phyloP scores from a whole-genome alignment of 1,140 invertebrate species.

The Saccostrea cuccullata region DNA sequence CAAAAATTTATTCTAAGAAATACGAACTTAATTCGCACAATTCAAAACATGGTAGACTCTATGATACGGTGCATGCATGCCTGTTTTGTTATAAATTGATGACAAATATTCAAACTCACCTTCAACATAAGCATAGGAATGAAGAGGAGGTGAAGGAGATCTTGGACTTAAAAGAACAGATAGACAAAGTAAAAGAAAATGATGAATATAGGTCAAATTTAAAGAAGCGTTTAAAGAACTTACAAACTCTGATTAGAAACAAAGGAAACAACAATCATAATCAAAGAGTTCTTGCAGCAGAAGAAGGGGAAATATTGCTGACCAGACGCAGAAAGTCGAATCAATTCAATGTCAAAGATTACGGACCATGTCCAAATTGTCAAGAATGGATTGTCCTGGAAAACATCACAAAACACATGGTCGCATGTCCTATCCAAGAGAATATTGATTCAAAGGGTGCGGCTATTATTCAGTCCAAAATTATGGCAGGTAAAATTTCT shows the following conservation, averaged over 20 bases:
- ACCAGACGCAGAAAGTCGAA: conserved; percentile 3
- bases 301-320: conserved; percentile 38
- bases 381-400: conserved; percentile 42
- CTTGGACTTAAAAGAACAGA: conserved; percentile 21
- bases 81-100: conserved; percentile 22
- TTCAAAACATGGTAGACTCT: conserved; percentile 42
- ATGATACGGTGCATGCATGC: conserved; percentile 43
- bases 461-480: conserved; percentile 31
- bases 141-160: conserved; percentile 16
- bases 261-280: conserved; percentile 41
- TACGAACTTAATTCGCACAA: conserved; percentile 23
- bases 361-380: conserved; percentile 47
- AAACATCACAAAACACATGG: conserved; percentile 26
- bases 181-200: not conserved
- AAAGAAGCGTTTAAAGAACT: not conserved
- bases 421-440: conserved; percentile 13
- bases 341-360: conserved; percentile 41
- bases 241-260: conserved; percentile 26
- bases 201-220: not conserved
- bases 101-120: conserved; percentile 44
- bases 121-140: too few species aligned
- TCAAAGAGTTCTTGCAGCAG: not conserved
- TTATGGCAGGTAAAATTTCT: conserved; percentile 8
- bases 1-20: conserved; percentile 10
- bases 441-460: conserved; percentile 1